Conservation (phyloP, 64 coral and sea anemone genomes). For the Acropora yongei region DNA sequence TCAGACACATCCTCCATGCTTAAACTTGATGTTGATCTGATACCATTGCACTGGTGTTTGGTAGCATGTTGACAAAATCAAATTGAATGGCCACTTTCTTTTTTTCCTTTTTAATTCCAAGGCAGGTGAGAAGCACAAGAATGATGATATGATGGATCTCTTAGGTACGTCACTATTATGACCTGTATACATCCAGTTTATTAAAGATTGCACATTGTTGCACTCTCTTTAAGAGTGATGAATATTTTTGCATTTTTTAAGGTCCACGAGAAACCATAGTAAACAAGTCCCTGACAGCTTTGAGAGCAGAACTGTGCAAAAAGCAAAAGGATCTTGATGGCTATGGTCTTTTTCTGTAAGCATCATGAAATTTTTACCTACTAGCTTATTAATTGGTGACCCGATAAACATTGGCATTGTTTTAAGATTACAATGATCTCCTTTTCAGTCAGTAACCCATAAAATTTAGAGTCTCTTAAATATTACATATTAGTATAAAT, state of each 20-base stretch:
- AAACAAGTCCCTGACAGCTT: conserved; percentile 73
- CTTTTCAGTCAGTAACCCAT: no score
- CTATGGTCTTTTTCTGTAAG: conserved; percentile 67
- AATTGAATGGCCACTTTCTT: no score
- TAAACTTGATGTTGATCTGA: no score
- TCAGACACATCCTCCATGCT: no score
- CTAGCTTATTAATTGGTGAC: background rate
- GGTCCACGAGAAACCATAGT: conserved; percentile 86
- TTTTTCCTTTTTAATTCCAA: background rate
- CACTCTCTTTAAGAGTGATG: background rate
- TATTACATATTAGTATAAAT: no score
- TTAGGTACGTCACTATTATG: conserved; percentile 52
- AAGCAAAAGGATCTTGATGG: conserved; percentile 87
- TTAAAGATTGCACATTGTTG: background rate
- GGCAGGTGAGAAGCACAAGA: conserved; percentile 94
- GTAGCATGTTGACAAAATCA: no score
- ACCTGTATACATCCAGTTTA: no score
- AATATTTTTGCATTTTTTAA: conserved; percentile 8
- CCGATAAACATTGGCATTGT: no score
- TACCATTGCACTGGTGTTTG: no score
- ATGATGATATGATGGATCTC: conserved; percentile 85
- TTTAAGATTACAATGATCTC: no score
- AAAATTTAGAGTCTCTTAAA: no score
- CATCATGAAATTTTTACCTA: background rate
- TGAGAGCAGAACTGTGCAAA: conserved; percentile 75